phyloP scores from a whole-genome alignment of 2,888 invertebrate species.

The Hirtodrosophila cameraria region DNA sequence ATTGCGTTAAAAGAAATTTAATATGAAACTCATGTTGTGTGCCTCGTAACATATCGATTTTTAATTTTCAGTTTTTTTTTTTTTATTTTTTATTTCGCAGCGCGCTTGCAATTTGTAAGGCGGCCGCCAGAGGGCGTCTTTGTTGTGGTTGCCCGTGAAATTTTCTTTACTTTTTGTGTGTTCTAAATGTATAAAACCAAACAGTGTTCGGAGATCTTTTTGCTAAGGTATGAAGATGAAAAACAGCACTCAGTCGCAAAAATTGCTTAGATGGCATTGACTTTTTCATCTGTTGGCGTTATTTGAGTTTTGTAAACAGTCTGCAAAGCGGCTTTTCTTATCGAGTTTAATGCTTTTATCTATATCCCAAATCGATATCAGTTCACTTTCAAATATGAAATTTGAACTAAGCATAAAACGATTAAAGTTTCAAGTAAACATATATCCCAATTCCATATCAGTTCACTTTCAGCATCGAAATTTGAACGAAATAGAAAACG shows the following conservation, averaged over 20 bases:
- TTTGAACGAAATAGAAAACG: too few species aligned
- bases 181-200: conserved; percentile 13
- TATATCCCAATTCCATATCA: too few species aligned
- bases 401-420: too few species aligned
- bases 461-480: too few species aligned
- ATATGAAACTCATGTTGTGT: conserved; percentile 68
- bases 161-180: conserved; percentile 14
- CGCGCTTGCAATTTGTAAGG: conserved; percentile 17
- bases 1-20: conserved; percentile 71
- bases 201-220: conserved; percentile 1
- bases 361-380: too few species aligned
- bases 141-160: conserved; percentile 53
- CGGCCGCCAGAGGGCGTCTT: conserved; percentile 31
- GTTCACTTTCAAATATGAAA: too few species aligned
- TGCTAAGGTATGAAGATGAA: too few species aligned
- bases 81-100: conserved; percentile 10
- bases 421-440: too few species aligned
- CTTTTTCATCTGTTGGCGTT: conserved; percentile 1
- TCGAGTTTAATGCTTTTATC: too few species aligned
- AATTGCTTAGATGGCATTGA: conserved; percentile 24
- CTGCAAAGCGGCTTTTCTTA: not conserved
- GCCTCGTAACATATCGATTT: conserved; percentile 45
- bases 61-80: conserved; percentile 49
- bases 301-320: not conserved
- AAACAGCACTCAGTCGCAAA: not conserved